Base-by-base conservation (phyloP, 2,888 invertebrate genomes). In the Caradrina clavipalpis region DNA sequence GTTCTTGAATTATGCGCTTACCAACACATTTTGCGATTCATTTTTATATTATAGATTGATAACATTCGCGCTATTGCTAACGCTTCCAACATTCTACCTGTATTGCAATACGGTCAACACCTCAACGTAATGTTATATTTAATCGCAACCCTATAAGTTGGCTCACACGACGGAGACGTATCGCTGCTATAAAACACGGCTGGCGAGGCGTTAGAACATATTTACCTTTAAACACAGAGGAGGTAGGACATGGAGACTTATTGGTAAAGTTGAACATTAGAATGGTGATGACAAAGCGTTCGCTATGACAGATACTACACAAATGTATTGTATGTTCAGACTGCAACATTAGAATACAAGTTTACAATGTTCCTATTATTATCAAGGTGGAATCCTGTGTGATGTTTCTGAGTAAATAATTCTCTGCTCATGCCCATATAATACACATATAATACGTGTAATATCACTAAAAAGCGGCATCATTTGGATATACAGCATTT, bases 131-230 rank as follows among this genome's bases (percentile, higher is more conserved):
- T 49, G 31, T 62, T 63, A 51, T 47, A 58, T 65, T 73, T 69
- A 73, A 63, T 56, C 17, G 78, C 66, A 78, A 15, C 69, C 69
- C 47, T 74, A 61, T 54, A 69, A 57, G 78, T 62, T 50, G 21
- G 53, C 53, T 53, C 62, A 66, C 42, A 19, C 35, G 53, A 69
- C 53, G 54, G 53, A 69, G 69, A 78, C 62, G 62, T 78, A 73
- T 78, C 35, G 69, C 53, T 53, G 51, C 77, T 31, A 69, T 78
- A 69, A 73, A 78, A 78, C 74, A 63, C 26, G 69, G 39, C 39
- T 21, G 42, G 53, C 56, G 66, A 66, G 17, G 73, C 47, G 74
- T 60, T 51, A 69, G 63, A 57, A 73, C 66, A 73, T 78, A 66
- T 76, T 72, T 72, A 69, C 74, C 56, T 69, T 53, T 56, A 35